phyloP scores from a whole-genome alignment of 2,113 vertebrate genomes.

The Dromas ardeola region DNA sequence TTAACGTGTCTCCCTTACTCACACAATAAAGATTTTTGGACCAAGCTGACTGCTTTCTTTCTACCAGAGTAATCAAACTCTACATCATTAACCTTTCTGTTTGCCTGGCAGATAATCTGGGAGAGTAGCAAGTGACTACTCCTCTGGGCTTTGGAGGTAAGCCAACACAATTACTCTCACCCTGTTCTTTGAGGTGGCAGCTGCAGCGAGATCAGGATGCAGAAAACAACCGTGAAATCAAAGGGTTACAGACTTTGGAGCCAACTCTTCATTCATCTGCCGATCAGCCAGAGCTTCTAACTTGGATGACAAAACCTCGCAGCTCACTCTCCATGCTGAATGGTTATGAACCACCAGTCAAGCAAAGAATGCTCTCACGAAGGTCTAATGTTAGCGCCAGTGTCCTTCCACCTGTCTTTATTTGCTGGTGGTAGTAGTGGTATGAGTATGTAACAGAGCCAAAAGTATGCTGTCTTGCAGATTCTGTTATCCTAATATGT shows the following conservation, averaged over 20 bases:
- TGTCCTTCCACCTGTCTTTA: constrained; percentile 43
- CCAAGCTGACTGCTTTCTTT: constrained; percentile 55
- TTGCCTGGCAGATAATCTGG: constrained; percentile 50
- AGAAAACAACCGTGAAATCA: constrained; percentile 3
- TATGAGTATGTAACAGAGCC: constrained; percentile 10
- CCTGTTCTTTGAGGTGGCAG: constrained; percentile 38
- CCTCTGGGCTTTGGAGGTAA: constrained; percentile 30
- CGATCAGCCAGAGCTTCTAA: neutral
- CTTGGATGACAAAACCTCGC: neutral
- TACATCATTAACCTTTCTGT: constrained; percentile 68
- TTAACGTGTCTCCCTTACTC: neutral
- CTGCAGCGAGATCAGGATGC: constrained; percentile 24
- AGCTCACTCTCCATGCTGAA: neutral
- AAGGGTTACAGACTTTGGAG: constrained; percentile 3
- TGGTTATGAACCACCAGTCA: neutral
- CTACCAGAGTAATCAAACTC: constrained; percentile 55
- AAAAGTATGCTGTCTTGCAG: constrained; percentile 43
- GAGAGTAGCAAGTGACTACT: constrained; percentile 34
- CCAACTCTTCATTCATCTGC: constrained; percentile 34
- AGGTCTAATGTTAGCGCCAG: neutral
- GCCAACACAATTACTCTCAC: constrained; percentile 59
- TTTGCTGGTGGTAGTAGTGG: neutral
- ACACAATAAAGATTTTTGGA: constrained; percentile 36
- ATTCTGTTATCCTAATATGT: constrained; percentile 52
- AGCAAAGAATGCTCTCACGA: neutral